phyloP scores from a whole-genome alignment of 1,140 invertebrate genomes.

The Lepidurus apus region DNA sequence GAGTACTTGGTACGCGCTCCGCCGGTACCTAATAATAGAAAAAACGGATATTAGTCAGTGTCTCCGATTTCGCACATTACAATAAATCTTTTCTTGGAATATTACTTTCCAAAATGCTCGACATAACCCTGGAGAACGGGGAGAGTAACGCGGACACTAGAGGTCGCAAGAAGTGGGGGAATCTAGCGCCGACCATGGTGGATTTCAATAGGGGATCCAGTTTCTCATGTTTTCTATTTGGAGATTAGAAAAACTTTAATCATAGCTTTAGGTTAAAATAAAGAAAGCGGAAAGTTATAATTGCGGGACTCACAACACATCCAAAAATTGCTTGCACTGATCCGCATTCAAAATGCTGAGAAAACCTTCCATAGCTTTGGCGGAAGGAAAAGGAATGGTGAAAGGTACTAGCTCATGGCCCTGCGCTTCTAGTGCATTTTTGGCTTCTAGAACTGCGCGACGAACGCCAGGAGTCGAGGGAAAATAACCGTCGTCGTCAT shows the following conservation, averaged over 20 bases:
- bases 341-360: slow-evolving; percentile 30
- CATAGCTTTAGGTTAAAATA: too few species aligned
- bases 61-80: too few species aligned
- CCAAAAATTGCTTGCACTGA: slow-evolving; percentile 21
- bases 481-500: slow-evolving; percentile 39
- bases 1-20: not conserved
- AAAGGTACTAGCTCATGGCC: slow-evolving; percentile 37
- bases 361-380: not conserved
- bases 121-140: not conserved
- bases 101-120: not conserved
- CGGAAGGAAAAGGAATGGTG: not conserved
- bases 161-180: not conserved
- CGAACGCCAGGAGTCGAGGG: slow-evolving; percentile 39
- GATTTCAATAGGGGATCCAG: not conserved
- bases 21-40: not conserved
- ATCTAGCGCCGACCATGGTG: not conserved
- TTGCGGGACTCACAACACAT: not conserved
- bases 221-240: not conserved
- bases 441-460: slow-evolving; percentile 39
- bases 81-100: too few species aligned
- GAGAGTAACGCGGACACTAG: not conserved
- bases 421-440: slow-evolving; percentile 36
- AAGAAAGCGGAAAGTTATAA: not conserved
- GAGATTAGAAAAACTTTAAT: not conserved
- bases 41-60: too few species aligned